phyloP scores from a whole-genome alignment of 2,113 vertebrate species.

The Colinus virginianus region DNA sequence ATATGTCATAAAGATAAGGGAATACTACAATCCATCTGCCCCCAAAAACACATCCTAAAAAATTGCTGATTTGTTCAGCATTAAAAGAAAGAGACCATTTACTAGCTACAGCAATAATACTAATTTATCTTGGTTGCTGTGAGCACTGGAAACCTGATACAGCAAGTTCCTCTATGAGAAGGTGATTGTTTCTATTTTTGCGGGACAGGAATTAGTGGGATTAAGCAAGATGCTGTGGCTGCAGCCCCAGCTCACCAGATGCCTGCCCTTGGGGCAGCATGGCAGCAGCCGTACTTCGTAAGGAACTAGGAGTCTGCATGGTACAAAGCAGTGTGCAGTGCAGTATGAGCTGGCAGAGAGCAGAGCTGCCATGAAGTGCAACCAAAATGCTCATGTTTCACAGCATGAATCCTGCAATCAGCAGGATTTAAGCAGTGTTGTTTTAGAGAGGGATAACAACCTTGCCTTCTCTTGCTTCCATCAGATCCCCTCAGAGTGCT shows the following conservation, averaged over 20 bases:
- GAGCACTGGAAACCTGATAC: conserved; percentile 24
- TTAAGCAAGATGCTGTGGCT: conserved; percentile 31
- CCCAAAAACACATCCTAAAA: not conserved
- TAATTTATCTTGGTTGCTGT: conserved; percentile 3
- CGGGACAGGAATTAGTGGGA: not conserved
- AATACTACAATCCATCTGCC: not conserved
- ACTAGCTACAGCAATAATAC: not conserved
- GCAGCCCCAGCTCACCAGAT: not conserved
- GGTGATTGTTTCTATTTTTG: conserved; percentile 61
- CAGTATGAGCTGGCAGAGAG: not conserved
- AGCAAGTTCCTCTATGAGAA: not conserved
- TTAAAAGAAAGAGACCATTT: not conserved
- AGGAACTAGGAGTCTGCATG: not conserved
- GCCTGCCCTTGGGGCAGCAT: not conserved
- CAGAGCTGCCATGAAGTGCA: not conserved
- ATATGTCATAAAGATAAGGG: not conserved
- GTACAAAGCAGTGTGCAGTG: not conserved
- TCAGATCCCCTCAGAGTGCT: not conserved
- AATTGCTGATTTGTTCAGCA: not conserved
- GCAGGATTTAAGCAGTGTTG: not conserved
- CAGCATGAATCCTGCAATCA: not conserved
- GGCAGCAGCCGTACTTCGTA: not conserved
- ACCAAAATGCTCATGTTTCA: not conserved
- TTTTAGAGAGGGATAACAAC: not conserved
- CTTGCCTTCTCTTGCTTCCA: not conserved